Evolutionary conservation across 2,797 vertebrate genomes (phyloP).

Genomic region (Pseudochaenichthys georgianus): DNA sequence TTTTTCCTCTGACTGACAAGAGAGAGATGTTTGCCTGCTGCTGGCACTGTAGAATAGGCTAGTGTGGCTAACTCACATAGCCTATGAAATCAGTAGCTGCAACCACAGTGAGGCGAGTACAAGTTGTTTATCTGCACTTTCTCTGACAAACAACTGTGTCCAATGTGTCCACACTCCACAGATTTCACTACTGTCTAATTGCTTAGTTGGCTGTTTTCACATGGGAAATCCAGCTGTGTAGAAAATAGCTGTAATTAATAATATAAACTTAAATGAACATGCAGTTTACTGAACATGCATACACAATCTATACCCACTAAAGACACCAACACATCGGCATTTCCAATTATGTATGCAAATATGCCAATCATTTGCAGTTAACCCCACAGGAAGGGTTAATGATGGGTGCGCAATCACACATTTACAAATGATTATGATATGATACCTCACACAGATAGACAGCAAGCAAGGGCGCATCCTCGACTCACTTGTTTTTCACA

Average conservation of each 20-base stretch:
- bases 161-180: not conserved
- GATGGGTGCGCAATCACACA: conserved; percentile 24
- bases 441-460: conserved; percentile 2
- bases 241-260: conserved; percentile 47
- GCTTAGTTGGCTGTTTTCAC: conserved; percentile 27
- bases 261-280: conserved; percentile 20
- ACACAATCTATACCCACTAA: conserved; percentile 10
- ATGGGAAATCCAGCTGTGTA: conserved; percentile 26
- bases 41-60: conserved; percentile 38
- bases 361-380: conserved; percentile 58
- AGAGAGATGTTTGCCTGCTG: conserved; percentile 64
- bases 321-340: conserved; percentile 21
- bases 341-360: conserved; percentile 65
- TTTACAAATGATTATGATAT: conserved; percentile 29
- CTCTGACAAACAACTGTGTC: conserved; percentile 37
- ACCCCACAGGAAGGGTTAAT: conserved; percentile 44
- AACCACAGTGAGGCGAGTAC: conserved; percentile 35
- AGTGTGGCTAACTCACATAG: conserved; percentile 42
- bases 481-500: not conserved
- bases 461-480: not conserved
- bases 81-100: conserved; percentile 45
- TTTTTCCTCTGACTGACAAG: conserved; percentile 68
- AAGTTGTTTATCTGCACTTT: conserved; percentile 40
- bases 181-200: conserved; percentile 20
- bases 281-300: conserved; percentile 21